phyloP scores from a whole-genome alignment of 2,113 vertebrate species.

The Chaetops frenatus region DNA sequence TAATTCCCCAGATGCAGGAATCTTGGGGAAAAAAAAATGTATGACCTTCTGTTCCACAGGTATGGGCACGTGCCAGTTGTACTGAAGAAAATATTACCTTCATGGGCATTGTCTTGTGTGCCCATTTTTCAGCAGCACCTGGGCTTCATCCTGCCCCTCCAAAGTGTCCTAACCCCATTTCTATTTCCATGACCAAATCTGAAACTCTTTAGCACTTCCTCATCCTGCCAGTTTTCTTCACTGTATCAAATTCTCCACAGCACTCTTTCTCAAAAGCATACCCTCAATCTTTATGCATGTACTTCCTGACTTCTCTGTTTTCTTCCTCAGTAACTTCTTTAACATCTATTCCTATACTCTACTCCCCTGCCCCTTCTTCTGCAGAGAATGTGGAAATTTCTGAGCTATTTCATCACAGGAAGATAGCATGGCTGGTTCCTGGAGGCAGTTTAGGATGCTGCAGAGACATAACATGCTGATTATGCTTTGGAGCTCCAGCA shows the following conservation, averaged over 20 bases:
- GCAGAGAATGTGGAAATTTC: background rate
- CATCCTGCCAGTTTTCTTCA: background rate
- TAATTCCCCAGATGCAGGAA: background rate
- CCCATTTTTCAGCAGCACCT: background rate
- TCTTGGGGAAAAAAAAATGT: background rate
- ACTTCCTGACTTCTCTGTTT: background rate
- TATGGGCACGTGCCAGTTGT: background rate
- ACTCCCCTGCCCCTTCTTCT: background rate
- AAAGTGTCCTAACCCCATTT: background rate
- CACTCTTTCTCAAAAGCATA: background rate
- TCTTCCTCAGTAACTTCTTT: background rate
- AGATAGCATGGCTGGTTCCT: background rate
- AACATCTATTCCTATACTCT: background rate
- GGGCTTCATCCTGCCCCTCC: background rate
- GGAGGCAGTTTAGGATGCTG: background rate
- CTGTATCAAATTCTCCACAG: background rate
- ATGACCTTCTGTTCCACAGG: constrained; percentile 19
- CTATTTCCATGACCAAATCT: background rate
- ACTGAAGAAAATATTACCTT: background rate
- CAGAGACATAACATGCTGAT: background rate
- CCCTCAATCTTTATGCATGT: background rate
- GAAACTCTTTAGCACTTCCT: background rate
- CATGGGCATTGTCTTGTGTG: background rate
- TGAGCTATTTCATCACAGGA: background rate
- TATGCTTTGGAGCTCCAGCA: background rate